Conservation (phyloP, 53 echinoderm and acorn worm species). For the Temnopleurus reevesii region DNA sequence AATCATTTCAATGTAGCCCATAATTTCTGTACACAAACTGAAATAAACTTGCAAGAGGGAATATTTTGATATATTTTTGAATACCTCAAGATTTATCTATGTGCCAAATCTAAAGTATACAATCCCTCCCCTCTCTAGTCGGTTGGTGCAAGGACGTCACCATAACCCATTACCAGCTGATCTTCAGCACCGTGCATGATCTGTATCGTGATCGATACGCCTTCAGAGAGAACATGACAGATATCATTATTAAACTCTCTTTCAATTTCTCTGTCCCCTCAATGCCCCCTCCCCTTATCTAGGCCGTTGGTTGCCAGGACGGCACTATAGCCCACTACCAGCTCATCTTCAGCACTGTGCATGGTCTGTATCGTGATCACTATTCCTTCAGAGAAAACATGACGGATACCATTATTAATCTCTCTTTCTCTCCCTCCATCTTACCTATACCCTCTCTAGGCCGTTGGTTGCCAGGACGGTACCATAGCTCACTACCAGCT, state of each 20-base stretch:
- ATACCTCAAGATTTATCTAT: too few relatives aligned
- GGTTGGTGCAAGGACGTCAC: constrained; percentile 93
- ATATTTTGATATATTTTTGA: too few relatives aligned
- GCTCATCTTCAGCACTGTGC: constrained; percentile 96
- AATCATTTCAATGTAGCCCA: too few relatives aligned
- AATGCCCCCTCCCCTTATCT: background rate
- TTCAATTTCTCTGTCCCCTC: background rate
- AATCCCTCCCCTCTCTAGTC: constrained; percentile 64
- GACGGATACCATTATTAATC: constrained; percentile 94
- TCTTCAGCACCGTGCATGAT: constrained; percentile 95
- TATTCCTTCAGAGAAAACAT: constrained; percentile 98
- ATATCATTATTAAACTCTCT: constrained; percentile 77
- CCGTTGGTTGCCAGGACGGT: constrained; percentile 96
- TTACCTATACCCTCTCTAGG: constrained; percentile 61
- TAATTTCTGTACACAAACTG: too few relatives aligned
- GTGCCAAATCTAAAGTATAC: too few relatives aligned
- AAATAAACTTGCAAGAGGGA: too few relatives aligned
- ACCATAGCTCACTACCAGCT: constrained; percentile 97
- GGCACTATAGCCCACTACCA: constrained; percentile 98
- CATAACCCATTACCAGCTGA: constrained; percentile 88
- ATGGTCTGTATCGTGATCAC: constrained; percentile 92
- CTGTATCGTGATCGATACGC: constrained; percentile 92
- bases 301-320: constrained; percentile 98
- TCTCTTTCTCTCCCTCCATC: background rate
- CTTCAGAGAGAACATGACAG: constrained; percentile 96